Conservation (phyloP, 2,797 vertebrate genomes). For the Hypotaenidia okinawae region DNA sequence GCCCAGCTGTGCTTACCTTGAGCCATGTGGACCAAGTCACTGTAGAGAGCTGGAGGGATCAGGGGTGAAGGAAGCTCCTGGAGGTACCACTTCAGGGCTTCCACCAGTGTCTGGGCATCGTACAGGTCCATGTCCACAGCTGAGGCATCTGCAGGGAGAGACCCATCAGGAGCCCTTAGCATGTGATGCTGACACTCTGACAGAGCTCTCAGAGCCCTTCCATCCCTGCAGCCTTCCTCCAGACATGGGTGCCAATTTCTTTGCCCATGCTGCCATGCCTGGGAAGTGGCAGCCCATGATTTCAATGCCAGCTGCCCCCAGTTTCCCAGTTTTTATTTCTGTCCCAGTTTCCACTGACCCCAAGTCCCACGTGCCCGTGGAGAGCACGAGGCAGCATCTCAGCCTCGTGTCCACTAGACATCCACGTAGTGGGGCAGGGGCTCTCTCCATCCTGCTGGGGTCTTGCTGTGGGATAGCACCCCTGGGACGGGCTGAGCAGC, state of each 20-base stretch:
- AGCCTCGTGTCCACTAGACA: neutral
- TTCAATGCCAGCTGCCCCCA: neutral
- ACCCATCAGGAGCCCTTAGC: neutral
- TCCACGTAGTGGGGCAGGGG: neutral
- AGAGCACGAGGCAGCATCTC: neutral
- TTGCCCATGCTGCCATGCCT: neutral
- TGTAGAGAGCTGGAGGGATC: slow-evolving; percentile 62
- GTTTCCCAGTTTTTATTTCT: neutral
- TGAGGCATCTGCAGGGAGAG: slow-evolving; percentile 40
- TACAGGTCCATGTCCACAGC: slow-evolving; percentile 59
- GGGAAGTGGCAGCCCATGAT: neutral
- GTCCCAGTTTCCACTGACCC: neutral
- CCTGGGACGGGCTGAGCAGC: neutral
- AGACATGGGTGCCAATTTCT: neutral
- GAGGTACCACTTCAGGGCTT: slow-evolving; percentile 68
- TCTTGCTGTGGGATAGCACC: neutral
- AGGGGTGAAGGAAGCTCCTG: slow-evolving; percentile 58
- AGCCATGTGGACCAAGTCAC: slow-evolving; percentile 58
- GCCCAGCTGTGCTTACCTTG: slow-evolving; percentile 20
- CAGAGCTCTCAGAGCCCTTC: rapidly evolving
- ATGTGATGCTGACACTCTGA: rapidly evolving
- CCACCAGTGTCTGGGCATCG: slow-evolving; percentile 27
- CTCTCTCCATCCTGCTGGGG: neutral
- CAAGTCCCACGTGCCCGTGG: neutral
- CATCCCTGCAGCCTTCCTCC: neutral